Base-by-base conservation (phyloP, 2,888 invertebrate species). In the Perizoma flavofasciatum region DNA sequence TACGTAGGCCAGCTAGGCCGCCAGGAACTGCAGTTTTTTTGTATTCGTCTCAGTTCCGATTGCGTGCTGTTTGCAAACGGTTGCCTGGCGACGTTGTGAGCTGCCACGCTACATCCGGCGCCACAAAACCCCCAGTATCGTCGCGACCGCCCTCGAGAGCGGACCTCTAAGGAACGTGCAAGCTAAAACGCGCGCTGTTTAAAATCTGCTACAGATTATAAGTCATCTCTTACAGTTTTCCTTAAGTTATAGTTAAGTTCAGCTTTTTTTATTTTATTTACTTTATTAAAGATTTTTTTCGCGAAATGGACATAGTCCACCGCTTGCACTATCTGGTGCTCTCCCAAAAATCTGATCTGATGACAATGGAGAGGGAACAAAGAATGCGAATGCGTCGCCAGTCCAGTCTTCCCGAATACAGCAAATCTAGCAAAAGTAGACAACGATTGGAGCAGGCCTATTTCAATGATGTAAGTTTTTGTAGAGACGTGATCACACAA, bases 311-410 rank as follows among this genome's bases (percentile, higher is more conserved):
- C 82, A 79, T 92, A 68, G 90, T 92, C 61, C 92, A 92, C 73
- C 84, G 90, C 43, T 73, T 93, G 67, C 92, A 93, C 71, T 92
- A 93, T 71, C 78, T 93, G 65, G 92, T 92, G 71, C 73, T 93
- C 43, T 87, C 92, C 2, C 92, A 93, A 75, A 93, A 92, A 70
- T 91, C 91, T 32, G 92, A 92, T 73, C 75, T 93, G 62, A 86
- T 92, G 90, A 92, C 90, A 1, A 89, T 92, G 88, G 92, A 92
- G 49, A 77, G 92, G 55, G 92, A 92, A 69, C 90, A 92, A 70
- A 81, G 90, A 65, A 76, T 88, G 82, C 83, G 90, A 66, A 85
- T 92, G 72, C 82, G 91, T 10, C 82, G 92, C 1, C 92, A 92
- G 63, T 90, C 92, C 50, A 92, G 92, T 73, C 83, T 92, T 58